Evolutionary conservation across 2,888 invertebrate genomes (phyloP).

Genomic region (Fragum sueziense): DNA sequence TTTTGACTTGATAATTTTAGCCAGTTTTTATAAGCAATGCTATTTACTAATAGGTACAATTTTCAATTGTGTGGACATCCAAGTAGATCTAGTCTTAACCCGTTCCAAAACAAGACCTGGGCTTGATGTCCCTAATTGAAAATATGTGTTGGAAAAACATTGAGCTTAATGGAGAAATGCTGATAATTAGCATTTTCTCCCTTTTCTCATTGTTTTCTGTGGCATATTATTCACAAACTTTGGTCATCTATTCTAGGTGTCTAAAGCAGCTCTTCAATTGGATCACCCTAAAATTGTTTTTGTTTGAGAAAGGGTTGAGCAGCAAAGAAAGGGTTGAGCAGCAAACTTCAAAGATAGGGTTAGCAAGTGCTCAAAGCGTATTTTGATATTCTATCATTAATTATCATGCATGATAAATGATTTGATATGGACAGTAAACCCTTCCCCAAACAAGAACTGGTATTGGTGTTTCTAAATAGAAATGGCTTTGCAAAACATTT

Average conservation of each 20-base stretch:
- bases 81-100: neutral
- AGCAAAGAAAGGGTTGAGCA: neutral
- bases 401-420: neutral
- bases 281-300: neutral
- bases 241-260: too few relatives aligned
- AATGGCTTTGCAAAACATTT: too few relatives aligned
- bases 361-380: neutral
- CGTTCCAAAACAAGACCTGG: too few relatives aligned
- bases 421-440: neutral
- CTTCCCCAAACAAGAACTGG: too few relatives aligned
- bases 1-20: too few relatives aligned
- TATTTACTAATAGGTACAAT: neutral
- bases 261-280: neutral
- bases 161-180: neutral
- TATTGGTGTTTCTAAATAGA: too few relatives aligned
- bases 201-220: neutral
- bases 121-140: neutral
- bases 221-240: too few relatives aligned
- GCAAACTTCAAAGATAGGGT: neutral
- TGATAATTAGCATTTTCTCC: neutral
- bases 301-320: neutral
- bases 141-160: neutral
- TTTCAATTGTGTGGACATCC: neutral
- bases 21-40: too few relatives aligned
- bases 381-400: neutral